Conservation (phyloP, 2,888 invertebrate species). For the Megastigmus dorsalis region DNA sequence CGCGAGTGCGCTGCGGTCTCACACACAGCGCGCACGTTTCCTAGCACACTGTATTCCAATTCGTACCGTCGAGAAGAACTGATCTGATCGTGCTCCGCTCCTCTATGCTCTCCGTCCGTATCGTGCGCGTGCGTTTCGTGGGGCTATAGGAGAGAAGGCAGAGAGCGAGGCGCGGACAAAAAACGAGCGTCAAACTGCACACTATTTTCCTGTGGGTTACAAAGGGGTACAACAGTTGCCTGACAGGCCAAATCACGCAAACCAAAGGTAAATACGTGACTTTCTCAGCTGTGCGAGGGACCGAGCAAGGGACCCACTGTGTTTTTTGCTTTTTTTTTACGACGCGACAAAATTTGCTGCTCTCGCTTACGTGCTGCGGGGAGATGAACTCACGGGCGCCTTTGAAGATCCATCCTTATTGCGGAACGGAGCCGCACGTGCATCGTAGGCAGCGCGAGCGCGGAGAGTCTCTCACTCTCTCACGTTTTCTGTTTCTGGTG, state of each 20-base stretch:
- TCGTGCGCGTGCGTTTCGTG: not conserved
- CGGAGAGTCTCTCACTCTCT: not conserved
- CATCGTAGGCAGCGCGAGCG: constrained; percentile 26
- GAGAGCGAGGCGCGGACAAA: not conserved
- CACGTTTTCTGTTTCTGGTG: not conserved
- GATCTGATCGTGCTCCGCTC: not conserved
- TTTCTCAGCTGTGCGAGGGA: not conserved
- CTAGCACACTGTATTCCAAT: constrained; percentile 25
- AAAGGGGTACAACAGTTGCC: too few relatives aligned
- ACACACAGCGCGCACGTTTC: constrained; percentile 5
- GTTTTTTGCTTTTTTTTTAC: too few relatives aligned
- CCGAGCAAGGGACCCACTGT: too few relatives aligned
- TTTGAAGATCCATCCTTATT: constrained; percentile 26
- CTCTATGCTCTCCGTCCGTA: too few relatives aligned
- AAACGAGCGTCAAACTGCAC: too few relatives aligned
- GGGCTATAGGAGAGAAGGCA: not conserved
- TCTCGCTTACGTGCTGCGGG: constrained; percentile 24
- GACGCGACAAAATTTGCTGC: constrained; percentile 14
- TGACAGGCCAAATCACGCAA: too few relatives aligned
- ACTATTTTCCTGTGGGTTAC: too few relatives aligned
- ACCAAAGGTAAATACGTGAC: not conserved
- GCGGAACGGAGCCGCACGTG: constrained; percentile 7
- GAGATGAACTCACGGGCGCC: constrained; percentile 38
- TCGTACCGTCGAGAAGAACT: constrained; percentile 12
- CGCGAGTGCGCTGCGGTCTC: constrained; percentile 48